Conservation (phyloP, 23 tunicate genomes). For the Styela clava region DNA sequence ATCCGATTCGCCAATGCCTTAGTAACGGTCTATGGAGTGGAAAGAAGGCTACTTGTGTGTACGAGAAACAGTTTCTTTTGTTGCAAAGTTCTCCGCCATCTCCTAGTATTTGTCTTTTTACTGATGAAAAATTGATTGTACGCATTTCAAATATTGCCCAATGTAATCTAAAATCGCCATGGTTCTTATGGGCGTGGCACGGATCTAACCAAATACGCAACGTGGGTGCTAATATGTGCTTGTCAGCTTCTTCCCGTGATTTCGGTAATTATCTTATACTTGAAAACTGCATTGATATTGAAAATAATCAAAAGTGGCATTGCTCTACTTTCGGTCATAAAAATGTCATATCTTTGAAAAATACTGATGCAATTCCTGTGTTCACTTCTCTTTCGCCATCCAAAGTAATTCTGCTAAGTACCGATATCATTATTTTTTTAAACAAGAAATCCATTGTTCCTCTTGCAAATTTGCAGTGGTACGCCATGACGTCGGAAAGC, state of each 20-base stretch:
- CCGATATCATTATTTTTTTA: slow-evolving; percentile 24
- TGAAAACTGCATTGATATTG: slow-evolving; percentile 31
- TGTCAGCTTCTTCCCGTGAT: slow-evolving; percentile 2
- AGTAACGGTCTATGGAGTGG: slow-evolving; percentile 46
- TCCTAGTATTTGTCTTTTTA: slow-evolving; percentile 25
- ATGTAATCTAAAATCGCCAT: slow-evolving; percentile 11
- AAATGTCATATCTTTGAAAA: slow-evolving; percentile 39
- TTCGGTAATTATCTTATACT: slow-evolving; percentile 23
- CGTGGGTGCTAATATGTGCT: slow-evolving; percentile 28
- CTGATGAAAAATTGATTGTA: not conserved
- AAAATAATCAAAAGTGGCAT: slow-evolving; percentile 48
- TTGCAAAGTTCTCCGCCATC: slow-evolving; percentile 54
- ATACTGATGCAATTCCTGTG: slow-evolving; percentile 30
- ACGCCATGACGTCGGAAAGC: slow-evolving; percentile 25
- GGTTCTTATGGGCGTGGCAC: slow-evolving; percentile 57
- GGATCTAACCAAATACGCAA: slow-evolving; percentile 23
- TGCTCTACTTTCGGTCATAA: slow-evolving; percentile 25
- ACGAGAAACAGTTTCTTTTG: slow-evolving; percentile 41
- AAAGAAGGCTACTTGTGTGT: slow-evolving; percentile 18
- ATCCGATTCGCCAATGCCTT: slow-evolving; percentile 29
- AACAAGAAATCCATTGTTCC: not conserved
- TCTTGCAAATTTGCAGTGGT: slow-evolving; percentile 43
- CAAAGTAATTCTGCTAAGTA: slow-evolving; percentile 27
- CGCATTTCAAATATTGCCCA: not conserved
- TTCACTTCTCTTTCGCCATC: slow-evolving; percentile 26